These are phyloP conservation scores for Aphelenchoides besseyi DNA, from an alignment of 1,140 invertebrate species.

Conservation along the genomic window DNA sequence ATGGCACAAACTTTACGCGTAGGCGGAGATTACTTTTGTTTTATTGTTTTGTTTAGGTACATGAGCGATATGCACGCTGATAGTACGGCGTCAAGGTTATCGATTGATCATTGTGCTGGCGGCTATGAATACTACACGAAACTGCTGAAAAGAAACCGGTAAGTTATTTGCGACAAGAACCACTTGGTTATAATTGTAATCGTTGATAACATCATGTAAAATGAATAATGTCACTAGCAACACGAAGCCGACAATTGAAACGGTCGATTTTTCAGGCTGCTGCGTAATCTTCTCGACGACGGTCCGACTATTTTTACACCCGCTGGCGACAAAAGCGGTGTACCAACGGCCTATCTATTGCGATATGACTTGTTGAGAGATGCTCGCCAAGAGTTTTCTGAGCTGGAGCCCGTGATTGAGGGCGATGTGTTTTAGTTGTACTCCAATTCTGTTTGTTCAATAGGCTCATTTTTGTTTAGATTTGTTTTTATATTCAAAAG, in stretches of 20 bases:
- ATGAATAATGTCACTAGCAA: no score
- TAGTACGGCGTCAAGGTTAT: slow-evolving; percentile 28
- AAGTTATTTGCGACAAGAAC: slow-evolving; percentile 9
- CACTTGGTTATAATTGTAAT: neutral
- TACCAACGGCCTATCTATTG: slow-evolving; percentile 32
- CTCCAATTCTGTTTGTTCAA: no score
- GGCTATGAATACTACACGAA: slow-evolving; percentile 52
- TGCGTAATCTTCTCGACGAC: slow-evolving; percentile 40
- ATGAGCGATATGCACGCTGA: slow-evolving; percentile 46
- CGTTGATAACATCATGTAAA: no score
- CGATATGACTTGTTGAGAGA: slow-evolving; percentile 48
- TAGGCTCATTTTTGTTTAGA: slow-evolving; percentile 25
- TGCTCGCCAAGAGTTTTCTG: slow-evolving; percentile 38
- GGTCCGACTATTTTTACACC: slow-evolving; percentile 28
- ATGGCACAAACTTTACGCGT: slow-evolving; percentile 15
- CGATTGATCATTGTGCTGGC: slow-evolving; percentile 40
- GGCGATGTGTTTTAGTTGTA: slow-evolving; percentile 42
- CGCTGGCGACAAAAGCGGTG: slow-evolving; percentile 36
- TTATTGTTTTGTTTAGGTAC: slow-evolving; percentile 31
- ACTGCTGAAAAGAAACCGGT: slow-evolving; percentile 46
- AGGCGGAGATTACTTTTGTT: neutral
- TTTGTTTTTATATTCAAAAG: neutral
- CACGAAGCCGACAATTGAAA: no score
- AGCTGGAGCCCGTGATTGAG: slow-evolving; percentile 37
- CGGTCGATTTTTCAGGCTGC: slow-evolving; percentile 37